phyloP scores from a whole-genome alignment of 2,113 vertebrate species.

The Lepus timidus region DNA sequence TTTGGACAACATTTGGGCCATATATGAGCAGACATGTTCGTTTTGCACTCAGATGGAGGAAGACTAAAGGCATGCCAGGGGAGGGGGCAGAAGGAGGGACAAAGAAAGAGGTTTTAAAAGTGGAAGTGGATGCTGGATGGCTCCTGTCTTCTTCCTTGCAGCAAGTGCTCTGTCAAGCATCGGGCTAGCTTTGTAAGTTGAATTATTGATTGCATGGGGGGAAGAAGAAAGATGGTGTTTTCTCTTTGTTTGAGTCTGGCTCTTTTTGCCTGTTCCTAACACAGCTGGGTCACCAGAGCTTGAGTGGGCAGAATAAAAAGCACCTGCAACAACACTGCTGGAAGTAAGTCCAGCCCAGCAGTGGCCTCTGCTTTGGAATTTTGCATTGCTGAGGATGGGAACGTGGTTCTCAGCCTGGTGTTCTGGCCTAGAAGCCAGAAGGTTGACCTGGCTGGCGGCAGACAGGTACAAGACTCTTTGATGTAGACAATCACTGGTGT shows the following conservation, averaged over 20 bases:
- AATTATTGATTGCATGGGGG: slow-evolving; percentile 71
- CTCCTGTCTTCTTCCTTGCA: neutral
- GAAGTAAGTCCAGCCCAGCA: neutral
- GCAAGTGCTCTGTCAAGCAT: slow-evolving; percentile 18
- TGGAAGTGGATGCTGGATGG: neutral
- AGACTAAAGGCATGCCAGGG: neutral
- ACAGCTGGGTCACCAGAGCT: slow-evolving; percentile 15
- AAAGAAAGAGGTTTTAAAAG: neutral
- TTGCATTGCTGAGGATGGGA: neutral
- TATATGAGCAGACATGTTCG: neutral
- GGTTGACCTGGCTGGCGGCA: neutral
- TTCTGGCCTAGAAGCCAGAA: neutral
- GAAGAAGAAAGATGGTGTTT: slow-evolving; percentile 64
- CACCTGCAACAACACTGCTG: neutral
- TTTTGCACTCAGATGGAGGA: slow-evolving; percentile 21
- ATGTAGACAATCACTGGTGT: too few species aligned
- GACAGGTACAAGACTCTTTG: neutral
- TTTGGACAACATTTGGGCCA: neutral
- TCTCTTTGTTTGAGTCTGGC: slow-evolving; percentile 54
- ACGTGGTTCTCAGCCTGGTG: neutral
- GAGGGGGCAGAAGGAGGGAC: neutral
- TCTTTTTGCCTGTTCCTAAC: slow-evolving; percentile 1
- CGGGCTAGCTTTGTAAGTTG: slow-evolving; percentile 50
- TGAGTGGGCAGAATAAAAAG: neutral
- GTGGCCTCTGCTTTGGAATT: neutral